Evolutionary conservation across 2,888 invertebrate species (phyloP).

Genomic region (Xanthorhoe designata): DNA sequence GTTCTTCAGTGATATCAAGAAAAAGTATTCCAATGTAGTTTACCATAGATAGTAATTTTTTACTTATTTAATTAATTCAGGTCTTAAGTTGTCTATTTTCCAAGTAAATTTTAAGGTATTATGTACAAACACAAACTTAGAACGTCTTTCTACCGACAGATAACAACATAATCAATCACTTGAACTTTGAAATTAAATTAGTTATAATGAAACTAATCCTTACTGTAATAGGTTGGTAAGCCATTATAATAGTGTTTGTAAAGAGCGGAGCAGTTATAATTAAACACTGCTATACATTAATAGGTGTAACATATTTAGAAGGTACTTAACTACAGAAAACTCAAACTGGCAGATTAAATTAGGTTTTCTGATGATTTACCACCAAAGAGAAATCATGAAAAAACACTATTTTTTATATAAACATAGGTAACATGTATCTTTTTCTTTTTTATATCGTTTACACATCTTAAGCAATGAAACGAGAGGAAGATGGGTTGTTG

Average conservation of each 20-base stretch:
- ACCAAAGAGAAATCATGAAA: too few species aligned
- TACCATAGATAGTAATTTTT: too few species aligned
- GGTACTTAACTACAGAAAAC: too few species aligned
- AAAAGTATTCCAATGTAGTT: too few species aligned
- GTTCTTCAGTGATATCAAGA: too few species aligned
- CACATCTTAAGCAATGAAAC: not conserved
- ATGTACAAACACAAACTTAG: not conserved
- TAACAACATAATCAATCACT: constrained; percentile 43
- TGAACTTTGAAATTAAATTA: constrained; percentile 47
- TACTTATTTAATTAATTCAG: too few species aligned
- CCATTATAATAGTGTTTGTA: constrained; percentile 29
- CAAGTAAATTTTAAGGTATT: not conserved
- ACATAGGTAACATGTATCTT: too few species aligned
- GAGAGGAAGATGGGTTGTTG: not conserved
- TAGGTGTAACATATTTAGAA: too few species aligned
- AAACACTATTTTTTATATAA: too few species aligned
- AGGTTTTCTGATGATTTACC: too few species aligned
- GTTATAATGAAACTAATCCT: constrained; percentile 54
- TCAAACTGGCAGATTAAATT: too few species aligned
- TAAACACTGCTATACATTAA: not conserved
- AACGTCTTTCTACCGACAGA: not conserved
- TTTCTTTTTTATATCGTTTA: too few species aligned
- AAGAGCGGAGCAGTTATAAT: not conserved
- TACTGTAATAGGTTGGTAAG: constrained; percentile 47
- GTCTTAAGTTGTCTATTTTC: not conserved